Base-by-base conservation (phyloP, 2,113 vertebrate genomes). In the Monarcha castaneiventris region DNA sequence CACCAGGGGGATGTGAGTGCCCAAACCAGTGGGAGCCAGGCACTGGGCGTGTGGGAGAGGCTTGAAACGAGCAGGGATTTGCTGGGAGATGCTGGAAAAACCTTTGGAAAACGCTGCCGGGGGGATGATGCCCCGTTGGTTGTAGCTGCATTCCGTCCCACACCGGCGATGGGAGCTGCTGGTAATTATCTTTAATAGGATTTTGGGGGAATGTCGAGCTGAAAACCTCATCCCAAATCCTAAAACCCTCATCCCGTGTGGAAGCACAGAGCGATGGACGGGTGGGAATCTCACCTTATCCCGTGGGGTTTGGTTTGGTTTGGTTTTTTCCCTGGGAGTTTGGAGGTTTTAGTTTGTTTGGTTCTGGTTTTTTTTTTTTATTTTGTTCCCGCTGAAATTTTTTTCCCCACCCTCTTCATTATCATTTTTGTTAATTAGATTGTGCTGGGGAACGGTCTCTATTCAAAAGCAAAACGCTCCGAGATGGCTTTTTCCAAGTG, bases 391-490 rank as follows among this genome's bases (percentile, higher is more conserved):
- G 35, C 4, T 56, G 62, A 74, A 22, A 30, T 84, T 33, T 51
- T 46, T 59, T 30, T 10, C 17, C 68, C 83, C 79, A 16, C 74
- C 71, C 25, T 23, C 11, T 82, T 89, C 93, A 52, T 94, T 94
- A 90, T 74, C 87, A 81, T 88, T 92, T 91, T 74, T 94, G 86
- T 94, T 97, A 97, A 97, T 97, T 96, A 91, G 95, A 51, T 94
- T 30, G 95, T 96, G 97, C 73, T 69, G 90, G 93, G 89, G 69
- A 93, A 39, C 4, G 16, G 78, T 97, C 93, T 96, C 93, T 93
- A 92, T 97, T 95, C 54, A 90, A 88, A 54, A 84, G 88, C 12
- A 41, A 33, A 92, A 72, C 54, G 68, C 88, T 89, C 76, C 3
- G 72, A 69, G 95, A 94, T 32, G 11, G 16, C 37, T 76, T 80